Percentiles rank a stretch among this genome's conserved stretches.
Evolutionary conservation across 1,140 invertebrate genomes (phyloP).

Genomic region (honey bee (Apis mellifera)): Amel_HAv3.1 CM009943.2:6609501-6610000

Average conservation of each 20-base stretch:
- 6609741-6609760: not conserved
- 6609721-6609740: not conserved
- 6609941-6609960: conserved; percentile 6
- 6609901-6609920: conserved; percentile 5
- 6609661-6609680: not conserved
- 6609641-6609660: conserved; percentile 9
- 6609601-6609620: conserved; percentile 23
- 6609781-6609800: not conserved
- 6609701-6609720: not conserved
- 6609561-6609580: conserved; percentile 46
- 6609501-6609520: conserved; percentile 64
- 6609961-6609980: conserved; percentile 3
- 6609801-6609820: not conserved
- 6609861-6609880: not conserved
- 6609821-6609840: not conserved
- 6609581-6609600: conserved; percentile 45
- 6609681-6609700: not conserved
- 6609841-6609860: too few relatives aligned
- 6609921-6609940: conserved; percentile 22
- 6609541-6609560: conserved; percentile 63
- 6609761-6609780: not conserved
- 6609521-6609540: conserved; percentile 25
- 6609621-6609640: conserved; percentile 30
- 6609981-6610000: conserved; percentile 26
- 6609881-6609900: not conserved